Percentiles rank a stretch among this genome's conserved stretches.
These are phyloP conservation scores for Drosophila ohnishii DNA, from an alignment of 1,140 invertebrate genomes.

Conservation along the genomic window DNA sequence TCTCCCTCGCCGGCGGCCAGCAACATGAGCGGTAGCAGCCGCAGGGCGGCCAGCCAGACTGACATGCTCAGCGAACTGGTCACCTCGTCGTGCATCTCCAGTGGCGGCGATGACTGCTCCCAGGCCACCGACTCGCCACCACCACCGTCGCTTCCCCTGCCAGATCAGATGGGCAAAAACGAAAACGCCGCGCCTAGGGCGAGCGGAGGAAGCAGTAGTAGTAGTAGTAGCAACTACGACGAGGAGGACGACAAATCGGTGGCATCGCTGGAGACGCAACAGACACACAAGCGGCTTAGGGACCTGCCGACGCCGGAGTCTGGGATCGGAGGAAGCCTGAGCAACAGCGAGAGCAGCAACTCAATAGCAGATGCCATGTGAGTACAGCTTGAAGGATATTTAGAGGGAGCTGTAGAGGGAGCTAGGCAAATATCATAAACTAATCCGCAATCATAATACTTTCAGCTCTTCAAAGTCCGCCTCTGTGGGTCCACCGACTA, in stretches of 20 bases:
- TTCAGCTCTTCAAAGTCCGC: conserved; percentile 48
- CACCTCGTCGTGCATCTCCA: conserved; percentile 75
- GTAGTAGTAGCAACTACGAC: conserved; percentile 57
- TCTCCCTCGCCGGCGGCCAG: conserved; percentile 40
- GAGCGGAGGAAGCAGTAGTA: conserved; percentile 39
- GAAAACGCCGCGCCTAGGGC: background rate
- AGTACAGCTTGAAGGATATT: conserved; percentile 24
- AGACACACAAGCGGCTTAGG: conserved; percentile 63
- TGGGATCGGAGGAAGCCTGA: conserved; percentile 76
- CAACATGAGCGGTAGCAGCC: conserved; percentile 37
- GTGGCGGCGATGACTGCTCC: conserved; percentile 64
- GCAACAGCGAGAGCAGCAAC: conserved; percentile 77
- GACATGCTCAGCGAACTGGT: conserved; percentile 79
- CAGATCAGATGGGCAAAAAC: conserved; percentile 1
- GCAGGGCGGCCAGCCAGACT: conserved; percentile 57
- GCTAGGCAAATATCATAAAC: background rate
- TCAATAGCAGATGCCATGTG: conserved; percentile 72
- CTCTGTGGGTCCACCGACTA: conserved; percentile 50
- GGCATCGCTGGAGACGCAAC: conserved; percentile 59
- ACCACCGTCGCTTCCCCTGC: conserved; percentile 9
- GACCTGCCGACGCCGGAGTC: conserved; percentile 74
- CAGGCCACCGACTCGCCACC: conserved; percentile 42
- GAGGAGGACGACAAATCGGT: conserved; percentile 74
- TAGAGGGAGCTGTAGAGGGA: background rate
- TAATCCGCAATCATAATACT: background rate